Percentiles rank a stretch among this genome's conserved stretches.
These are phyloP conservation scores for Diploscapter pachys DNA, from an alignment of 1,140 invertebrate genomes.

Conservation along the genomic window DNA sequence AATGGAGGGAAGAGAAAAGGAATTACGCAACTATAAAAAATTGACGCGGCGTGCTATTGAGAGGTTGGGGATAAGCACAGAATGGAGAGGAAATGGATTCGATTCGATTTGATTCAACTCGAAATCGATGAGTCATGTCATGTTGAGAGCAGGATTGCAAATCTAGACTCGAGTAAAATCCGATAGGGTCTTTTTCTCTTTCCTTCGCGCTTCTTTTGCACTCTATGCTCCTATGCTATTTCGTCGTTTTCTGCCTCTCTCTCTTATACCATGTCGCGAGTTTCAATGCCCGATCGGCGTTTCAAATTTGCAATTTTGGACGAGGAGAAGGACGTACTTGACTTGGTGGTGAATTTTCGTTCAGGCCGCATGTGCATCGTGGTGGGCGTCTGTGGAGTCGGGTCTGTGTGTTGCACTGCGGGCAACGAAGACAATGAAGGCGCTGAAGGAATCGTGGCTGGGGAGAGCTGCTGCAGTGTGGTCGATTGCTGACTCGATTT, in stretches of 20 bases:
- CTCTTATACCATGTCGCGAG: background rate
- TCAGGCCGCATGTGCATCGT: slow-evolving; percentile 27
- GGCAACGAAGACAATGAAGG: slow-evolving; percentile 10
- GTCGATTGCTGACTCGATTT: slow-evolving; percentile 10
- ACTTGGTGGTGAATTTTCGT: slow-evolving; percentile 17
- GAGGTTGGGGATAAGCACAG: background rate
- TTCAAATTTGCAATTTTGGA: background rate
- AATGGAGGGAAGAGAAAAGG: too few species aligned
- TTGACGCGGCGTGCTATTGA: too few species aligned
- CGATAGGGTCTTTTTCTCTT: too few species aligned
- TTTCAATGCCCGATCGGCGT: background rate
- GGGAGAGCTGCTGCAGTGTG: slow-evolving; percentile 16
- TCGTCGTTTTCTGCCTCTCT: background rate
- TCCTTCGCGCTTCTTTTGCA: too few species aligned
- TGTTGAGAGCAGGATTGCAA: background rate
- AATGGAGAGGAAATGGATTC: background rate
- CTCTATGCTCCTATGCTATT: slow-evolving; percentile 2
- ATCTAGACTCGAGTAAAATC: too few species aligned
- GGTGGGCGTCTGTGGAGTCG: slow-evolving; percentile 19
- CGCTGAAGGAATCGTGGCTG: background rate
- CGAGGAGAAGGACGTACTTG: slow-evolving; percentile 9
- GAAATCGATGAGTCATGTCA: slow-evolving; percentile 9
- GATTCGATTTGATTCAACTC: background rate
- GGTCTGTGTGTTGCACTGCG: slow-evolving; percentile 11
- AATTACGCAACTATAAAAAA: too few species aligned